Conservation (phyloP, 2,888 invertebrate genomes). For the Apodemia duryi region DNA sequence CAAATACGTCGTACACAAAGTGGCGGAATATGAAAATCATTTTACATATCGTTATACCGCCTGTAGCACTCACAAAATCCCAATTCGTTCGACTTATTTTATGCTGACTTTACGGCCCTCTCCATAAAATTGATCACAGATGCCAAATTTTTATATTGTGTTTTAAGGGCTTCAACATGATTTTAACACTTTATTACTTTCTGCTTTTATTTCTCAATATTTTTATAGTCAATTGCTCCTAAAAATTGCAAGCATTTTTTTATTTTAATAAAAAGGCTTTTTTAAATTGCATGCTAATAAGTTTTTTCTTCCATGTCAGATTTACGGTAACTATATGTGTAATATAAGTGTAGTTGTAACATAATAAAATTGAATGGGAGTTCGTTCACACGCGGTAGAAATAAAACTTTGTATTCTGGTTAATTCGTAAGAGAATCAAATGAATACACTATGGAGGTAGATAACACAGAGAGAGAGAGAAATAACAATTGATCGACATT, state of each 20-base stretch:
- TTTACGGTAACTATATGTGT: too few relatives aligned
- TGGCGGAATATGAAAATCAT: background rate
- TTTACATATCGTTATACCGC: slow-evolving; percentile 6
- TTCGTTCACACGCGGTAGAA: too few relatives aligned
- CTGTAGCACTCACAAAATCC: slow-evolving; percentile 10
- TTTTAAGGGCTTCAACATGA: slow-evolving; percentile 12
- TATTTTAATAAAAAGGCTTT: background rate
- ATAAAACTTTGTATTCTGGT: too few relatives aligned
- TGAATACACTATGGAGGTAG: too few relatives aligned
- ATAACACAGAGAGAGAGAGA: too few relatives aligned
- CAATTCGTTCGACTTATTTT: slow-evolving; percentile 15
- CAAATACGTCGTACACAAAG: background rate
- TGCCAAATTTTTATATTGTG: slow-evolving; percentile 20
- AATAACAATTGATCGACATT: too few relatives aligned
- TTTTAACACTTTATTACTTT: slow-evolving; percentile 15
- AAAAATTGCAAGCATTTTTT: background rate
- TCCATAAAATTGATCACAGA: slow-evolving; percentile 19
- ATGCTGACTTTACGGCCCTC: slow-evolving; percentile 20
- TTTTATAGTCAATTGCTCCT: background rate
- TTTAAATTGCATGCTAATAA: background rate
- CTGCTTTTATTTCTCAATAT: slow-evolving; percentile 4
- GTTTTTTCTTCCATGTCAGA: too few relatives aligned
- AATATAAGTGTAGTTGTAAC: too few relatives aligned
- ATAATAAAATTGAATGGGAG: too few relatives aligned
- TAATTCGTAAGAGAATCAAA: too few relatives aligned